These are phyloP conservation scores for Monopis laevigella DNA, from an alignment of 2,888 invertebrate species.

Conservation along the genomic window DNA sequence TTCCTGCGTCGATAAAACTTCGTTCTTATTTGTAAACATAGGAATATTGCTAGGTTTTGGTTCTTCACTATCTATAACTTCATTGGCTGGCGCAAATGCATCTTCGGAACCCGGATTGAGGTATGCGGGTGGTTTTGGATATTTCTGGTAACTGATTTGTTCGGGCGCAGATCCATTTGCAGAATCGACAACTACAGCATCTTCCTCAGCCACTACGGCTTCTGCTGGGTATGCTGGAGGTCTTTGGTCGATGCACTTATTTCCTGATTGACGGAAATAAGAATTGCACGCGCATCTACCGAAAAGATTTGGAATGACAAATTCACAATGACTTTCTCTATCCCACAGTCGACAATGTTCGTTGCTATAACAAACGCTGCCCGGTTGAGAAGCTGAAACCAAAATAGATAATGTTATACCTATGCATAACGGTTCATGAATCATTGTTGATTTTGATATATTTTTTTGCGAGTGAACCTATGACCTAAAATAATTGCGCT, in stretches of 20 bases:
- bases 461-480: constrained; percentile 8
- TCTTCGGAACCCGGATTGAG: constrained; percentile 27
- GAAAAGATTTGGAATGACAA: constrained; percentile 87
- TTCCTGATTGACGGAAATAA: constrained; percentile 71
- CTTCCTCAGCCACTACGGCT: constrained; percentile 48
- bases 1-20: constrained; percentile 40
- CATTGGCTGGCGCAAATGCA: constrained; percentile 29
- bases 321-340: constrained; percentile 86
- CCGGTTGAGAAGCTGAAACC: constrained; percentile 82
- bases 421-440: not conserved
- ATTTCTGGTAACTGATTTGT: constrained; percentile 25
- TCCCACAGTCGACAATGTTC: constrained; percentile 89
- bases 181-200: constrained; percentile 29
- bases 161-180: constrained; percentile 26
- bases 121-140: constrained; percentile 29
- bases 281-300: constrained; percentile 86
- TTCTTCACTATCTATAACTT: constrained; percentile 31
- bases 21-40: constrained; percentile 42
- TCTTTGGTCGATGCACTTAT: constrained; percentile 67
- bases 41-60: constrained; percentile 44
- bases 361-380: constrained; percentile 90
- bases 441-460: constrained; percentile 7
- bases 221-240: constrained; percentile 39
- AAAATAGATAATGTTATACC: constrained; percentile 14
- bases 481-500: constrained; percentile 11